These are phyloP conservation scores for Nymphicus hollandicus DNA, from an alignment of 2,113 vertebrate species.

Conservation along the genomic window DNA sequence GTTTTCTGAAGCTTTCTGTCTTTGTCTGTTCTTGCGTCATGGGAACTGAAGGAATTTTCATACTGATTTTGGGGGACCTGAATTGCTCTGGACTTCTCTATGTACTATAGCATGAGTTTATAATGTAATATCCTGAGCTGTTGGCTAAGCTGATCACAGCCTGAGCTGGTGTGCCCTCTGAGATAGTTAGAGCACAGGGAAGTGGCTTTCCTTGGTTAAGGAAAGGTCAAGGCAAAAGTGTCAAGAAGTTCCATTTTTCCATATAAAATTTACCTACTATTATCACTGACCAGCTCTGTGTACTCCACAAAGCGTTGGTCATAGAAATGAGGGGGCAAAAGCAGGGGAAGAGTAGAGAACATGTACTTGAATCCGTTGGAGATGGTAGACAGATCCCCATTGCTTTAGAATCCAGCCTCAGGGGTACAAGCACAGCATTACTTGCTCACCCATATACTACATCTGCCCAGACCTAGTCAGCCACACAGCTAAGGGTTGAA, in stretches of 20 bases:
- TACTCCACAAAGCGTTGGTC: accelerated
- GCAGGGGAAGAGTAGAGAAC: not conserved
- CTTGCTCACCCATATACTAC: accelerated
- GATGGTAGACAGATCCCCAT: not conserved
- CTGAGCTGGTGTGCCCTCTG: not conserved
- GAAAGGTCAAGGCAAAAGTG: not conserved
- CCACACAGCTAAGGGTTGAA: not conserved
- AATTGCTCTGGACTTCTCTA: not conserved
- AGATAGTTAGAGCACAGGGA: not conserved
- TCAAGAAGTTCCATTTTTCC: not conserved
- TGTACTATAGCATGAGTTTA: not conserved
- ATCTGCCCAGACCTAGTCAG: not conserved
- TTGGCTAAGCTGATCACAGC: no score
- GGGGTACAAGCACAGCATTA: not conserved
- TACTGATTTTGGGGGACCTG: not conserved
- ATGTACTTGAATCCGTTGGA: accelerated
- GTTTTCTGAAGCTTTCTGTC: not conserved
- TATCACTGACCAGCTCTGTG: not conserved
- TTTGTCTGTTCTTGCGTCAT: not conserved
- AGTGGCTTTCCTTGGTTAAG: not conserved
- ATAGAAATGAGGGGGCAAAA: not conserved
- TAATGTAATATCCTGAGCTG: accelerated
- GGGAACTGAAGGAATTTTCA: not conserved
- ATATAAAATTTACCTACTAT: not conserved
- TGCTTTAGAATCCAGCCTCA: not conserved